Percentiles rank a stretch among this genome's conserved stretches.
Conservation (phyloP, 2,113 vertebrate genomes). For the Stegastes partitus region DNA sequence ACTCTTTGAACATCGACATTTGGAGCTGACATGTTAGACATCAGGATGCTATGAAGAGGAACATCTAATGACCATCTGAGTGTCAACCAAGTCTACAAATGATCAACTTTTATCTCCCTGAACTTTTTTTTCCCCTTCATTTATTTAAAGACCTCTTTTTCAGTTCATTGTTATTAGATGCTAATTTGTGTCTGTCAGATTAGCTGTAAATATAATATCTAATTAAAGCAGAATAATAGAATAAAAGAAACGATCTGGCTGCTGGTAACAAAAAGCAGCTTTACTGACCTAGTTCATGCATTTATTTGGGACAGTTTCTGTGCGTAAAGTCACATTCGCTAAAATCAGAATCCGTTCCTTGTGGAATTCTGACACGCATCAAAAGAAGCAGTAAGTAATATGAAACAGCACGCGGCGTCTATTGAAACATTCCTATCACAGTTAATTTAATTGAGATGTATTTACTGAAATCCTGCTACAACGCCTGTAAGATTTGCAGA, state of each 20-base stretch:
- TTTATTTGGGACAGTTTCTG: slow-evolving; percentile 47
- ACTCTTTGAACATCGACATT: slow-evolving; percentile 57
- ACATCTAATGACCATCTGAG: slow-evolving; percentile 54
- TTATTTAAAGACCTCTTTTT: slow-evolving; percentile 20
- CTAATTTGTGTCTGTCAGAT: slow-evolving; percentile 52
- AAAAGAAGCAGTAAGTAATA: slow-evolving; percentile 13
- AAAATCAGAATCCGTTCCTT: slow-evolving; percentile 19
- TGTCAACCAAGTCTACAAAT: slow-evolving; percentile 28
- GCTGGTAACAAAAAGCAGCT: slow-evolving; percentile 32
- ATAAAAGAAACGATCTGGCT: slow-evolving; percentile 15
- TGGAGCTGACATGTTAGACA: slow-evolving; percentile 40
- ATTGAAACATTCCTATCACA: not conserved
- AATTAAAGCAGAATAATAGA: slow-evolving; percentile 48
- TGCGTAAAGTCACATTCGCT: slow-evolving; percentile 29
- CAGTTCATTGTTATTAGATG: slow-evolving; percentile 44
- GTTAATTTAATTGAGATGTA: slow-evolving; percentile 25
- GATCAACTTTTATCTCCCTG: slow-evolving; percentile 16
- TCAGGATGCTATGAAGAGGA: slow-evolving; percentile 32
- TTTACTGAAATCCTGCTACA: slow-evolving; percentile 25
- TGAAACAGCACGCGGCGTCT: not conserved
- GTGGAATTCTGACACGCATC: not conserved
- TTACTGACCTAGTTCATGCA: slow-evolving; percentile 31
- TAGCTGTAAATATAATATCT: slow-evolving; percentile 35
- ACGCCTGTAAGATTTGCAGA: slow-evolving; percentile 30
- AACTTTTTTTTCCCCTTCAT: slow-evolving; percentile 22